Percentiles rank a stretch among this genome's conserved stretches.
Conservation (phyloP, 2,797 vertebrate species). For the Poliocrania exsul region DNA sequence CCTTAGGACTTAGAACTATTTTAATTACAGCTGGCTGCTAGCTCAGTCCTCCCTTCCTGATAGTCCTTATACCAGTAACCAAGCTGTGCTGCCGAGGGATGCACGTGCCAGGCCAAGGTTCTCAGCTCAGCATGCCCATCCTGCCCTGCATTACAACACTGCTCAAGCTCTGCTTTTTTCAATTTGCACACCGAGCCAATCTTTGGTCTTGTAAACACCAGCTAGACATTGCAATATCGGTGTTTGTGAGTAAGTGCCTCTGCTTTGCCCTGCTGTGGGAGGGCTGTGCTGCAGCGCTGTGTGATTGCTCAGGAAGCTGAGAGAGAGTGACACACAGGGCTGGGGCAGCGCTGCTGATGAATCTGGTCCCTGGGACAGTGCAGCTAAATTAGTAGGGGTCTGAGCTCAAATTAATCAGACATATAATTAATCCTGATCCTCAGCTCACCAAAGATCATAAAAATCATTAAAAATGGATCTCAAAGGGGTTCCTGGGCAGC, state of each 20-base stretch:
- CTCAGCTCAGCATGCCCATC: background rate
- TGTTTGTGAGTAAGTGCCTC: background rate
- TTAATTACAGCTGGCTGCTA: background rate
- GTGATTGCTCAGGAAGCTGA: background rate
- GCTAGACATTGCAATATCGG: background rate
- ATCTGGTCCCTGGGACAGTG: background rate
- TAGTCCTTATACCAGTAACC: background rate
- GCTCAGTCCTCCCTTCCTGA: background rate
- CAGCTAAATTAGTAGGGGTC: background rate
- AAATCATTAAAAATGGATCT: background rate
- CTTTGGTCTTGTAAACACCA: background rate
- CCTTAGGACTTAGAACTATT: background rate
- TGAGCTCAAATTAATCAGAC: background rate
- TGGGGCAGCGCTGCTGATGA: background rate
- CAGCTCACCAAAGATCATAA: background rate
- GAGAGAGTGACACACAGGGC: background rate
- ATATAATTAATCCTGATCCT: background rate
- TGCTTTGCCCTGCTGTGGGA: background rate
- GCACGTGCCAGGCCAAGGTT: rapidly evolving
- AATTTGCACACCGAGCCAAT: background rate
- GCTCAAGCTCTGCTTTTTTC: background rate
- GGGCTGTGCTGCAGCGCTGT: background rate
- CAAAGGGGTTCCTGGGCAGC: background rate
- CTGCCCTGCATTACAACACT: background rate
- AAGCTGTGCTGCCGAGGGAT: rapidly evolving